These are phyloP conservation scores for Mellivora capensis DNA, from an alignment of 2,113 vertebrate genomes.

Conservation along the genomic window DNA sequence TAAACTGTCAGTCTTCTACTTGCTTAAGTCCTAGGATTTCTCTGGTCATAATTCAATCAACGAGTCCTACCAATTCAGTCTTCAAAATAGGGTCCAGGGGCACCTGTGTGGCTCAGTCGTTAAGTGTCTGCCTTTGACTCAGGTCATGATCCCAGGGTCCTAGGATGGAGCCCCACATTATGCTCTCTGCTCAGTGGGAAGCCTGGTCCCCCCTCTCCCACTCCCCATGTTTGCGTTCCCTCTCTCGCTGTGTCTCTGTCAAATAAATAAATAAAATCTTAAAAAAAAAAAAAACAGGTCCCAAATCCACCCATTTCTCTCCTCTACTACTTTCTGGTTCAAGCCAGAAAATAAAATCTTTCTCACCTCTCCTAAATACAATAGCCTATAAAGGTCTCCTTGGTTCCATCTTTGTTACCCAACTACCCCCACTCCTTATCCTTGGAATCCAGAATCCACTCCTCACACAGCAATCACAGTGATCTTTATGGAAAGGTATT, in stretches of 20 bases:
- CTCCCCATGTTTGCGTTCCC: no score
- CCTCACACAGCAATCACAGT: neutral
- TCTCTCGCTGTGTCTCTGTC: no score
- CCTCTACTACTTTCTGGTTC: neutral
- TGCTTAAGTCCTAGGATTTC: neutral
- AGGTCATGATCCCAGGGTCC: no score
- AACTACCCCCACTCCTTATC: neutral
- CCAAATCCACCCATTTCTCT: neutral
- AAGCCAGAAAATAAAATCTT: neutral
- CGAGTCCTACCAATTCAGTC: neutral
- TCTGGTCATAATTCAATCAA: neutral
- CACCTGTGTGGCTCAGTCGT: no score
- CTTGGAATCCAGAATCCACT: neutral
- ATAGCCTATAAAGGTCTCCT: neutral
- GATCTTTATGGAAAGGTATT: neutral
- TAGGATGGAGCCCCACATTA: no score
- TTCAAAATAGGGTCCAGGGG: neutral
- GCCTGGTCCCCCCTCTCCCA: no score
- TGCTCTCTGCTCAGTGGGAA: no score
- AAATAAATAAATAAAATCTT: no score
- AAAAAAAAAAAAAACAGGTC: neutral
- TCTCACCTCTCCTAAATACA: neutral
- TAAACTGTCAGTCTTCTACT: neutral
- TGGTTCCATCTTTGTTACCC: neutral
- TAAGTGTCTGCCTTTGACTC: no score